These are phyloP conservation scores for Tanypteryx hageni DNA, from an alignment of 2,888 invertebrate species.

Conservation along the genomic window DNA sequence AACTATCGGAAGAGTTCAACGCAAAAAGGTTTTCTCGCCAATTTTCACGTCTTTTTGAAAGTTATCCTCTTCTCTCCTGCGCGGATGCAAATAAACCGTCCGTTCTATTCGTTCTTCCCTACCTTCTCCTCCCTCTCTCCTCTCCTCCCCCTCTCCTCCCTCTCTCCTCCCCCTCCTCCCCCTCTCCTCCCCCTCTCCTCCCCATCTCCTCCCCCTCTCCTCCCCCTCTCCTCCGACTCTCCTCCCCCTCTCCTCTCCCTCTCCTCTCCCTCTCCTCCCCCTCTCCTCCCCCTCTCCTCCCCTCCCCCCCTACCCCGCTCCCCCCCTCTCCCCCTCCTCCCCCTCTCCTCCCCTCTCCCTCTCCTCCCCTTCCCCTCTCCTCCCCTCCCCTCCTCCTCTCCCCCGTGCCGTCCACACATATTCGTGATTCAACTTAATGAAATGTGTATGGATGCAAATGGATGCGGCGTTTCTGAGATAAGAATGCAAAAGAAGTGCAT, in stretches of 20 bases:
- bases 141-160: background rate
- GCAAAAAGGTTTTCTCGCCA: background rate
- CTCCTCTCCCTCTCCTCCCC: background rate
- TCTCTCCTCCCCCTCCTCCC: background rate
- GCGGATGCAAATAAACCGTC: background rate
- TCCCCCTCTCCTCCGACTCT: background rate
- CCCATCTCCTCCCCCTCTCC: background rate
- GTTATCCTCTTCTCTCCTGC: background rate
- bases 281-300: background rate
- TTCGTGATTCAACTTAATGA: background rate
- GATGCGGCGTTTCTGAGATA: constrained; percentile 3
- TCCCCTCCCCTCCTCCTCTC: background rate
- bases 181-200: background rate
- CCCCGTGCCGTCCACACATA: background rate
- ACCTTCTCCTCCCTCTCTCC: background rate
- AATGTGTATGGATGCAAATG: constrained; percentile 22
- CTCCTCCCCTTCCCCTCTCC: background rate
- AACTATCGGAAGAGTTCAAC: background rate
- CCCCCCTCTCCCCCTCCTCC: background rate
- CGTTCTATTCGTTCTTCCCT: background rate
- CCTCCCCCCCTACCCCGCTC: background rate
- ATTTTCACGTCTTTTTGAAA: background rate
- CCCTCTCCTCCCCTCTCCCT: background rate
- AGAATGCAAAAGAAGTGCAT: constrained; percentile 27
- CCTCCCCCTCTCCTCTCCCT: background rate